These are phyloP conservation scores for Corythaeola cristata DNA, from an alignment of 2,113 vertebrate genomes.

Conservation along the genomic window DNA sequence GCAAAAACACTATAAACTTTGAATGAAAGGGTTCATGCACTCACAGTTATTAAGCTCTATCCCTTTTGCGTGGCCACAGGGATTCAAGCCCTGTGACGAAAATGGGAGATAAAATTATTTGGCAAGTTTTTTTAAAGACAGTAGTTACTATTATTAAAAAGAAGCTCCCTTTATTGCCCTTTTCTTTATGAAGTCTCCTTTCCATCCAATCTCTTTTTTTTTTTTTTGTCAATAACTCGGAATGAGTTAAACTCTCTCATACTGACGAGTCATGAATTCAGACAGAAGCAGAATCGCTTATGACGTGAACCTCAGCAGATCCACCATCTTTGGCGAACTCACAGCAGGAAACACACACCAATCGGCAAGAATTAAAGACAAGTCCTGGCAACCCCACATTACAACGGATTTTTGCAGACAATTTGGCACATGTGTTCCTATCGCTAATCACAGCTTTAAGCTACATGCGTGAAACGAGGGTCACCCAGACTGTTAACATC, in stretches of 20 bases:
- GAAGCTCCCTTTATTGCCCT: neutral
- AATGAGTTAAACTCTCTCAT: neutral
- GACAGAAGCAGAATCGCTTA: neutral
- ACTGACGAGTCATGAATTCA: neutral
- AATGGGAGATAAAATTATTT: neutral
- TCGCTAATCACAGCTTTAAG: constrained; percentile 43
- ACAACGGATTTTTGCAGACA: neutral
- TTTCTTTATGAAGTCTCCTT: neutral
- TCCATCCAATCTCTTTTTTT: neutral
- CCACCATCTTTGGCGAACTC: neutral
- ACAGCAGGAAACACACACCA: neutral
- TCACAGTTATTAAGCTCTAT: neutral
- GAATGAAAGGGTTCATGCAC: neutral
- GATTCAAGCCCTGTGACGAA: accelerated
- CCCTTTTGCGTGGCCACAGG: neutral
- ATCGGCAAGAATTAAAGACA: neutral
- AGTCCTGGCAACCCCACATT: neutral
- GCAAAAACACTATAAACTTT: neutral
- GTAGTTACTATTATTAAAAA: neutral
- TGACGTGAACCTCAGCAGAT: neutral
- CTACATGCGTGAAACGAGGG: neutral
- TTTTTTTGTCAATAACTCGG: neutral
- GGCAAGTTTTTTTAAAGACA: neutral
- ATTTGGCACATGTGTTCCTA: constrained; percentile 17
- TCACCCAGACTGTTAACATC: constrained; percentile 12